phyloP scores from a whole-genome alignment of 2,113 vertebrate species.

The Paraplagusia blochii region DNA sequence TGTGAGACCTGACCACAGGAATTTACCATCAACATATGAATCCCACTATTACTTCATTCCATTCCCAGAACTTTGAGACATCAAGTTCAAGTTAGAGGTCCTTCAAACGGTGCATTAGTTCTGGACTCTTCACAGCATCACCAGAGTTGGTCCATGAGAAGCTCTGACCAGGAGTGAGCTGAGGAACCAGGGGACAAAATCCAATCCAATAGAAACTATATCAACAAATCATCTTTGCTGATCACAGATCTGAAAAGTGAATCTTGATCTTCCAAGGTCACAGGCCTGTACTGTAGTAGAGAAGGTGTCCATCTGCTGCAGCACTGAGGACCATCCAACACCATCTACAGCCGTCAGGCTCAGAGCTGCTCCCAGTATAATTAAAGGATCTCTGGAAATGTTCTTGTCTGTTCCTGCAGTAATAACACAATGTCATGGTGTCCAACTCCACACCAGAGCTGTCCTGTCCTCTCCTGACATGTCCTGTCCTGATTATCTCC shows the following conservation, averaged over 20 bases:
- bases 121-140: too few relatives aligned
- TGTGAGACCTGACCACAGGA: too few relatives aligned
- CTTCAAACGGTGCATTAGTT: too few relatives aligned
- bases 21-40: too few relatives aligned
- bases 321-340: neutral
- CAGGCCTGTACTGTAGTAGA: neutral
- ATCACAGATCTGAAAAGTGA: neutral
- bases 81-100: too few relatives aligned
- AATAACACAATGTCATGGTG: constrained; percentile 3
- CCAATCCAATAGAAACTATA: too few relatives aligned
- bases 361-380: neutral
- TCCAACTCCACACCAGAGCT: neutral
- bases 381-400: neutral
- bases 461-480: too few relatives aligned
- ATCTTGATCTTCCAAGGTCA: neutral
- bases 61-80: too few relatives aligned
- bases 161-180: too few relatives aligned
- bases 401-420: neutral
- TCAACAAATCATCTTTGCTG: neutral
- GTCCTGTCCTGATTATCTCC: neutral
- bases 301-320: neutral
- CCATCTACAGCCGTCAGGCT: neutral
- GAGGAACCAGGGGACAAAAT: too few relatives aligned
- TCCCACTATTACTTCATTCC: too few relatives aligned
- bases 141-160: too few relatives aligned